A percentile compares a stretch with the other conserved stretches of the same genome.
These are phyloP conservation scores for Polyergus mexicanus DNA, from an alignment of 1,140 invertebrate species.

Conservation along the genomic window DNA sequence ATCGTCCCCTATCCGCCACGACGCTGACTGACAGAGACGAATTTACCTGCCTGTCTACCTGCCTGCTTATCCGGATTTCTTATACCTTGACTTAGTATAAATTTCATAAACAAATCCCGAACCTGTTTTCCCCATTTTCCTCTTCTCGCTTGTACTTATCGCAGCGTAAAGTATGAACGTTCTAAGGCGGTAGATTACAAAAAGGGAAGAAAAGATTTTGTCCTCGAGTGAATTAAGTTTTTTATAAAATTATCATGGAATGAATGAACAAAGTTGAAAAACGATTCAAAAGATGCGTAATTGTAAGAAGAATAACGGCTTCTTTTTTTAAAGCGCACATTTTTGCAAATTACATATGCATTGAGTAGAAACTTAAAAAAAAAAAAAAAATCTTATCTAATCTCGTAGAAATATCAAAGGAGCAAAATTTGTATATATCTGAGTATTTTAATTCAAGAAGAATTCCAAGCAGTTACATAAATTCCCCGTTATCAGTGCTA, in stretches of 20 bases:
- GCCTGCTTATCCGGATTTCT: slow-evolving; percentile 51
- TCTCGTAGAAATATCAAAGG: not conserved
- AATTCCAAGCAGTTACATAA: not conserved
- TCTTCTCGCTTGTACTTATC: not conserved
- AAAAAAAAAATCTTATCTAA: not conserved
- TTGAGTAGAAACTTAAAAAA: not conserved
- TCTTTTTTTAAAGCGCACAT: not conserved
- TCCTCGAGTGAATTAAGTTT: not conserved
- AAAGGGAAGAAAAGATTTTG: slow-evolving; percentile 12
- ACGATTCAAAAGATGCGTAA: not conserved
- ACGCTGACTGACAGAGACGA: slow-evolving; percentile 43
- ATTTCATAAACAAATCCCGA: slow-evolving; percentile 61
- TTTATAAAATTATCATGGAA: slow-evolving; percentile 10
- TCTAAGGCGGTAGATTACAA: slow-evolving; percentile 43
- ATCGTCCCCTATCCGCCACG: slow-evolving; percentile 13
- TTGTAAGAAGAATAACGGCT: not conserved
- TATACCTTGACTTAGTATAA: slow-evolving; percentile 56
- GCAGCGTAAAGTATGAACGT: slow-evolving; percentile 31
- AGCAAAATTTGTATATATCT: not conserved
- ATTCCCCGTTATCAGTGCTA: slow-evolving; percentile 23
- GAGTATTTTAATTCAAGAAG: not conserved
- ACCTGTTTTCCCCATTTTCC: slow-evolving; percentile 17
- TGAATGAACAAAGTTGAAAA: not conserved
- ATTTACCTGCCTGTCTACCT: slow-evolving; percentile 56
- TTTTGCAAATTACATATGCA: too few species aligned